Percentiles rank a stretch among this genome's conserved stretches.
Conservation (phyloP, 2,113 vertebrate species). For the Nyctibius bracteatus region DNA sequence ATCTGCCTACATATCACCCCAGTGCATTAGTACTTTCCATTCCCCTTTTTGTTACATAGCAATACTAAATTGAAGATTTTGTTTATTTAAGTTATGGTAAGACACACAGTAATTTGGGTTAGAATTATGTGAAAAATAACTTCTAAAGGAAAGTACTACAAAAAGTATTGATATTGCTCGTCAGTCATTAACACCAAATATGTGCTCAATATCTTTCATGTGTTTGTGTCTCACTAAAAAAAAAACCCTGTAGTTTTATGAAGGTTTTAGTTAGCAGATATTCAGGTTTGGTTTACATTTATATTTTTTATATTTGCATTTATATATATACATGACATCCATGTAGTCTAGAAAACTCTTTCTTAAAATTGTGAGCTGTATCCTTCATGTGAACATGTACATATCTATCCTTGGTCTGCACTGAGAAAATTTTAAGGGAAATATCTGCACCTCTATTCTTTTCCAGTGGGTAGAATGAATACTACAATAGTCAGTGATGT, state of each 20-base stretch:
- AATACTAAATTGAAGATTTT: background rate
- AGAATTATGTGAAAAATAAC: background rate
- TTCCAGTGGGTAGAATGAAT: background rate
- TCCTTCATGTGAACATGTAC: background rate
- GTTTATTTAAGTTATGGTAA: background rate
- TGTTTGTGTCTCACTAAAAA: background rate
- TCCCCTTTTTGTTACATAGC: background rate
- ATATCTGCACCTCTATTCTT: background rate
- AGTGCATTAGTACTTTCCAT: background rate
- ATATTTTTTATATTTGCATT: background rate
- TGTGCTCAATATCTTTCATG: rapidly evolving
- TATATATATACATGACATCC: background rate
- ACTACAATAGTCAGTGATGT: background rate
- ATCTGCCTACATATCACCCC: background rate
- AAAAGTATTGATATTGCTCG: background rate
- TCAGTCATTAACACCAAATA: background rate
- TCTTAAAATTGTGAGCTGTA: background rate
- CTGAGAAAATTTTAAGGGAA: background rate
- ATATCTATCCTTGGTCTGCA: background rate
- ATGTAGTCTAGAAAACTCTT: background rate
- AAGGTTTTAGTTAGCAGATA: background rate
- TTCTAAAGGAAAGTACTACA: background rate
- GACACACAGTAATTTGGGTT: background rate
- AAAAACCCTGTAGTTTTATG: background rate
- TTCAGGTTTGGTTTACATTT: background rate